Evolutionary conservation across 2,888 invertebrate genomes (phyloP).

Genomic region (Atethmia centrago): DNA sequence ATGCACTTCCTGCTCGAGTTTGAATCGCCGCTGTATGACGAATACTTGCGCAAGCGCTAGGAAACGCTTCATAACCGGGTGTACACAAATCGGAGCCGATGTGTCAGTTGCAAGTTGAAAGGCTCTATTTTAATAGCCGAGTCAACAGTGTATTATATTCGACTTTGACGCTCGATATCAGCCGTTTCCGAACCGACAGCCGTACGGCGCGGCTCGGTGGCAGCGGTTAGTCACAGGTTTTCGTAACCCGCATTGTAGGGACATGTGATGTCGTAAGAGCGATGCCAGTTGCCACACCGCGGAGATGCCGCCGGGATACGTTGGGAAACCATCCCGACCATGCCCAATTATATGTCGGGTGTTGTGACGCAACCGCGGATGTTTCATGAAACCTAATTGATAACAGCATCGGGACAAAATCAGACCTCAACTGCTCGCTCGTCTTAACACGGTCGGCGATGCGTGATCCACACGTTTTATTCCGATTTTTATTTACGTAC

Average conservation of each 20-base stretch:
- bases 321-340: constrained; percentile 90
- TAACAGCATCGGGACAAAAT: constrained; percentile 69
- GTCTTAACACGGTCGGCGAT: constrained; percentile 52
- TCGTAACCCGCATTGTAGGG: constrained; percentile 90
- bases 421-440: constrained; percentile 48
- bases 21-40: constrained; percentile 83
- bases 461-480: constrained; percentile 40
- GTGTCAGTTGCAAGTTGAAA: constrained; percentile 80
- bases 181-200: constrained; percentile 77
- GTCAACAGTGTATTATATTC: constrained; percentile 79
- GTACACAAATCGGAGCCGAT: constrained; percentile 79
- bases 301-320: constrained; percentile 88
- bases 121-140: constrained; percentile 75
- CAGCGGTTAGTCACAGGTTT: constrained; percentile 87
- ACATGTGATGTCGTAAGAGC: constrained; percentile 88
- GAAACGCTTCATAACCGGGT: constrained; percentile 79
- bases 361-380: constrained; percentile 82
- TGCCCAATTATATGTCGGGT: constrained; percentile 87
- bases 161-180: constrained; percentile 72
- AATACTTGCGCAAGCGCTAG: constrained; percentile 85
- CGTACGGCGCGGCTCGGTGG: constrained; percentile 72
- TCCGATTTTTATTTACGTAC: constrained; percentile 38
- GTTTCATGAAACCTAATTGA: constrained; percentile 81
- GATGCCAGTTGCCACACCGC: constrained; percentile 84
- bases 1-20: constrained; percentile 89